A percentile compares a stretch with the other conserved stretches of the same genome.
Conservation (phyloP, 2,797 vertebrate species). For the Chrysocyon brachyurus region DNA sequence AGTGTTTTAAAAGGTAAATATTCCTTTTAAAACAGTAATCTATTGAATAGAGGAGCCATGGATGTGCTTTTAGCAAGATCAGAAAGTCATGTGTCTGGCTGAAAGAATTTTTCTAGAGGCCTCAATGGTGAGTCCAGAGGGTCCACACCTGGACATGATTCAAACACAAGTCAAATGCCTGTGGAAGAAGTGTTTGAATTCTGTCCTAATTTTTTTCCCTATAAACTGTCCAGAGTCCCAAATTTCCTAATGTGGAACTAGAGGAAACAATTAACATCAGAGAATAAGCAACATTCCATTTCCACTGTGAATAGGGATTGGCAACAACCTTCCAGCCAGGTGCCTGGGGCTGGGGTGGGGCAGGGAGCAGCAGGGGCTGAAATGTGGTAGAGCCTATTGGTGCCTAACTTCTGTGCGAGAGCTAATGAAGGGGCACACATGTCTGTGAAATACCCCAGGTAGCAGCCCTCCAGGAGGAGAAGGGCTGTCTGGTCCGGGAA, state of each 20-base stretch:
- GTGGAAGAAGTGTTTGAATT: not conserved
- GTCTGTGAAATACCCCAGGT: not conserved
- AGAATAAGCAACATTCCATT: not conserved
- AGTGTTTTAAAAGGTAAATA: not conserved
- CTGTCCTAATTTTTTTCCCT: not conserved
- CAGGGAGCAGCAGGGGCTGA: not conserved
- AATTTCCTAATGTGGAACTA: slow-evolving; percentile 5
- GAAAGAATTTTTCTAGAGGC: not conserved
- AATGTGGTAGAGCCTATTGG: not conserved
- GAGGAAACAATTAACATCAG: not conserved
- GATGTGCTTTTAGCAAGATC: not conserved
- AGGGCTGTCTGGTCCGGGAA: not conserved
- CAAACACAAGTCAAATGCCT: not conserved
- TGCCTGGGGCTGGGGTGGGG: not conserved
- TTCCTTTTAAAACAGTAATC: not conserved
- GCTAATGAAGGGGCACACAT: not conserved
- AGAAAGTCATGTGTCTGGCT: not conserved
- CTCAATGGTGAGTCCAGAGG: not conserved
- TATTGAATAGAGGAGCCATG: not conserved
- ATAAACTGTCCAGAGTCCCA: not conserved
- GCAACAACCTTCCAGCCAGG: not conserved
- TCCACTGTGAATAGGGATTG: not conserved
- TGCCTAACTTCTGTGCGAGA: not conserved
- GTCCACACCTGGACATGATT: not conserved
- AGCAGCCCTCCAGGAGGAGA: not conserved